Base-by-base conservation (phyloP, 2,797 vertebrate genomes). In the Danio kyathit region DNA sequence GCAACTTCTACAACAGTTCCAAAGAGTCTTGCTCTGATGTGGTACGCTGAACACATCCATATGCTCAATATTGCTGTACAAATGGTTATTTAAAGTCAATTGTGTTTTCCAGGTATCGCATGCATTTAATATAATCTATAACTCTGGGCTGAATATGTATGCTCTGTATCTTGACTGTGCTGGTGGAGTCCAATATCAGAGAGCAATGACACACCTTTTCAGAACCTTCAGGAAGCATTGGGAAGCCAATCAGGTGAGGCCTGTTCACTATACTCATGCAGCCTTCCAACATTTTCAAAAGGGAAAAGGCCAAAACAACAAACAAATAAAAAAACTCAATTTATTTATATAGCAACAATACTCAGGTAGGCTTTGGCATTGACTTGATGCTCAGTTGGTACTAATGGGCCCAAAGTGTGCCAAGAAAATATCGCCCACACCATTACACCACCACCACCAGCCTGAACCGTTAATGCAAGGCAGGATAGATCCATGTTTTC, bases 101-200 rank as follows among this genome's bases (percentile, higher is more conserved):
- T 83, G 60, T 48, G 43, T 61, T 16, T 85, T 52, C 14, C 80
- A 95, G 94, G 84, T 95, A 44, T n/a, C n/a, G 0, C 51, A 87
- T 52, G 92, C 91, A 17, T 94, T 94, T 76, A 1, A 16, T 5
- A 91, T 94, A 0, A 83, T 95, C 44, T 94, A 93, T 57, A 6
- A 82, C 0, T 92, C 87, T 6, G 94, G 94, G 0, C 91, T 95
- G 1, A 95, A 95, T 69, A 85, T 80, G 71, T 95, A 94, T 13
- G 88, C 92, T 0, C 92, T 95, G 43, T 95, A 95, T 86, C 74
- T 94, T 89, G 89, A 94, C 44, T 95, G 94, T 78, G 92, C 86
- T 63, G 92, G 93, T 14, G 84, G 79, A 1, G 19, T 85, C 14
- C 83, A 84, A 67, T 94, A 92, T 7, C 81, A 91, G 79, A 87